phyloP scores from a whole-genome alignment of 2,888 invertebrate species.

The Nomada hirtipes region DNA sequence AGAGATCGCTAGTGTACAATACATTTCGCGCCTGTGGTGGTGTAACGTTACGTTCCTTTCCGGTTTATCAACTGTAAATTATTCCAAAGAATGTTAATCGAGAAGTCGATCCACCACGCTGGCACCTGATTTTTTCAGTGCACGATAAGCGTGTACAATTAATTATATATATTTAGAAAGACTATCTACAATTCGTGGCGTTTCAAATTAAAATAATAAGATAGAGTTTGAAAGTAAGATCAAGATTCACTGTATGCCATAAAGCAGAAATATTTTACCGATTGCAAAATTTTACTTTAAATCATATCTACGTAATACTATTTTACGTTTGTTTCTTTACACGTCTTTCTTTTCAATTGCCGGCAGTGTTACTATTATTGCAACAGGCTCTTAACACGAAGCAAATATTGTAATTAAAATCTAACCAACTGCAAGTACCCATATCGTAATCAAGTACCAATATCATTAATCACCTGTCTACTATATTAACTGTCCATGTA shows the following conservation, averaged over 20 bases:
- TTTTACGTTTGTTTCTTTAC: not conserved
- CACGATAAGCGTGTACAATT: not conserved
- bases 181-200: not conserved
- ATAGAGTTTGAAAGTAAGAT: too few relatives aligned
- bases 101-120: not conserved
- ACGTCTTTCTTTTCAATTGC: not conserved
- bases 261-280: not conserved
- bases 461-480: slow-evolving; percentile 3
- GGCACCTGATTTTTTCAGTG: not conserved
- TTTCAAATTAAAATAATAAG: too few relatives aligned
- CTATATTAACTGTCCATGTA: not conserved
- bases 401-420: slow-evolving; percentile 14
- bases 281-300: not conserved
- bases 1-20: not conserved
- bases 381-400: not conserved
- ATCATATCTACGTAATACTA: not conserved
- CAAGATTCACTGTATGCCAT: not conserved
- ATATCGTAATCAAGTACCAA: not conserved
- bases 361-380: not conserved
- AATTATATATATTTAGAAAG: slow-evolving; percentile 1
- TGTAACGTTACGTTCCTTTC: too few relatives aligned
- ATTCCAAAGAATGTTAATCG: not conserved
- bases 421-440: not conserved
- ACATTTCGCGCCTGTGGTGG: not conserved
- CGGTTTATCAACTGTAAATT: slow-evolving; percentile 9